Base-by-base conservation (phyloP, 2,888 invertebrate genomes). In the Tenthredo scrophulariae region DNA sequence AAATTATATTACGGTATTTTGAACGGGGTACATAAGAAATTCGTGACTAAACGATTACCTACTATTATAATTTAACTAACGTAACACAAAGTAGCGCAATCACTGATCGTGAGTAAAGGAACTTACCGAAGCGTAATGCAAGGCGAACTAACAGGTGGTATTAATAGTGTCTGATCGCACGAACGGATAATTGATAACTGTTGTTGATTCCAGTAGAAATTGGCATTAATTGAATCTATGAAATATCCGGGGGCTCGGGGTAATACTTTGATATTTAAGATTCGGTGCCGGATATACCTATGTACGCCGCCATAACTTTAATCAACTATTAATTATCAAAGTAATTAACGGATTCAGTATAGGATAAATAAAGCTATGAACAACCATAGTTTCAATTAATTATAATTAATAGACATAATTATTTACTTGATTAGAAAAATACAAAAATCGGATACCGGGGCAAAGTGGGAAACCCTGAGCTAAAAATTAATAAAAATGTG, bases 81-180 rank as follows among this genome's bases (percentile, higher is more conserved):
- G 26, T 62, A 62, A 62, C 26, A 13, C 22, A 62, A 46, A n/a
- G 40, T 40, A 75, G 6, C 43, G 43, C 10, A 40, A 43, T 4
- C n/a, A 10, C 9, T 15, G 22, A 22, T 40, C 40, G 22, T 43
- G 40, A 46, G n/a, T 40, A 26, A 75, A 40, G 33, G 22, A 62
- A 62, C 29, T 77, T 22, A 80, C 10, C 37, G 58, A 80, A 80
- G 80, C 80, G 80, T 80, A 80, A 80, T 77, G 77, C 77, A 33
- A 54, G 54, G 29, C 37, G 29, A 80, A 58, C 46, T 54, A 54
- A 58, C 80, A 58, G 62, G 80, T 80, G 80, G 43, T 80, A 13
- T 37, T 33, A 62, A 22, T 15, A 22, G 37, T 5, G 13, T 74
- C 40, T 22, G 80, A 80, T 58, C 62, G 80, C 62, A 80, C 58